Base-by-base conservation (phyloP, 2,888 invertebrate genomes). In the Vannuccia rotundouncinata region DNA sequence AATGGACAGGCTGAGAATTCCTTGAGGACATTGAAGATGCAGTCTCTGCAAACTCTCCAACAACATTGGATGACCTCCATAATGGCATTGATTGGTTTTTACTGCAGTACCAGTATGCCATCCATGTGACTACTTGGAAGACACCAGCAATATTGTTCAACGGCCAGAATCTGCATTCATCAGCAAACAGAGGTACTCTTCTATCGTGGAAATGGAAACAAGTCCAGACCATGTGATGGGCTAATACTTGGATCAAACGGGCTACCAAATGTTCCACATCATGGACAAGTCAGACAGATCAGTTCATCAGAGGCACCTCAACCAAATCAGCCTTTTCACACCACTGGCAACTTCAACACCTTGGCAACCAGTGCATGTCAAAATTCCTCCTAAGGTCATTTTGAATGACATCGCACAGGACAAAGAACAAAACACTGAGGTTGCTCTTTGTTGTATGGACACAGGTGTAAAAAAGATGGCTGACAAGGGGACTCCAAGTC, bases 91-190 rank as follows among this genome's bases (percentile, higher is more conserved):
- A 73, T n/a, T 10, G 29, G 25, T 73, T 73, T 73, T n/a, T 73
- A n/a, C 25, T 73, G n/a, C 74, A 73, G 74, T 73, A 73, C 29
- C 25, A 29, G 29, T 10, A 73, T 29, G 74, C 74, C 25, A 29
- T 73, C 29, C 25, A 73, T 73, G 25, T n/a, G 29, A 73, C 74
- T 25, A 73, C 74, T 10, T 10, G 29, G 74, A 73, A 73, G 29
- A 73, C 25, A 25, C 74, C 74, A 73, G 25, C 74, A 73, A 73
- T 73, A n/a, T 25, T 73, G 74, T 73, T 73, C 29, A 73, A 73
- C 2, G 5, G 74, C 25, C 10, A n/a, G 29, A 73, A 73, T 73
- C 29, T 73, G 25, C n/a, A n/a, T 10, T 73, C 74, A 28, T 73
- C 29, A 25, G 74, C 25, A 73, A 73, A 73, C 74, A 73, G 74